Conservation (phyloP, 2,797 vertebrate species). For the Eupleurogrammus muticus region DNA sequence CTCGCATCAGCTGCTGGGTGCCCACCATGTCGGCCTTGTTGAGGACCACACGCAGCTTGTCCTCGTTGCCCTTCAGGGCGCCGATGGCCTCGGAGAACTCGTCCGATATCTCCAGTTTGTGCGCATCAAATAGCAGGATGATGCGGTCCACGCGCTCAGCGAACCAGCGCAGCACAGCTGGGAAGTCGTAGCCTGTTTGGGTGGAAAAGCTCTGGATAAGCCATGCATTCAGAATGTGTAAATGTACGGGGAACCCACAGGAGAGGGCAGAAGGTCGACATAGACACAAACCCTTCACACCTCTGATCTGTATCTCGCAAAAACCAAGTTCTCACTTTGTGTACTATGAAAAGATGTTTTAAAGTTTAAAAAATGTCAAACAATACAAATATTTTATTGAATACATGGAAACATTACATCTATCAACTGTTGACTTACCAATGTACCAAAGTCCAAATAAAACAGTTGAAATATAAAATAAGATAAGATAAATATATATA, state of each 20-base stretch:
- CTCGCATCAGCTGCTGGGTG: conserved; percentile 95
- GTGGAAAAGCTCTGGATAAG: background rate
- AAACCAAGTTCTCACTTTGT: background rate
- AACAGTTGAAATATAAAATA: too few species aligned
- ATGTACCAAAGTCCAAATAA: too few species aligned
- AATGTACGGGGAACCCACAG: background rate
- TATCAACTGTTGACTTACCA: too few species aligned
- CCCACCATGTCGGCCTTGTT: conserved; percentile 97
- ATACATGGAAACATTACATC: too few species aligned
- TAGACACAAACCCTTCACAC: conserved; percentile 61
- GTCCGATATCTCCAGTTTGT: conserved; percentile 96
- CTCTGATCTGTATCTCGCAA: conserved; percentile 16
- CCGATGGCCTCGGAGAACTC: conserved; percentile 94
- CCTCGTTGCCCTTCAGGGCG: conserved; percentile 92
- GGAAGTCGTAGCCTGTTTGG: conserved; percentile 91
- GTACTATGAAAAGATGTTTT: background rate
- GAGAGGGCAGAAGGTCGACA: conserved; percentile 62
- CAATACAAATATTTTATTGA: background rate
- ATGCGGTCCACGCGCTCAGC: conserved; percentile 94
- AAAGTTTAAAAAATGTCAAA: background rate
- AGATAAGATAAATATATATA: too few species aligned
- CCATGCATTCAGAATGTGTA: background rate
- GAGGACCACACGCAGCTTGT: conserved; percentile 95
- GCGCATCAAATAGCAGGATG: conserved; percentile 94
- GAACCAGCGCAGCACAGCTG: conserved; percentile 94